Percentiles rank a stretch among this genome's conserved stretches.
Evolutionary conservation across 2,113 vertebrate genomes (phyloP).

Genomic region (Prunella fulvescens): DNA sequence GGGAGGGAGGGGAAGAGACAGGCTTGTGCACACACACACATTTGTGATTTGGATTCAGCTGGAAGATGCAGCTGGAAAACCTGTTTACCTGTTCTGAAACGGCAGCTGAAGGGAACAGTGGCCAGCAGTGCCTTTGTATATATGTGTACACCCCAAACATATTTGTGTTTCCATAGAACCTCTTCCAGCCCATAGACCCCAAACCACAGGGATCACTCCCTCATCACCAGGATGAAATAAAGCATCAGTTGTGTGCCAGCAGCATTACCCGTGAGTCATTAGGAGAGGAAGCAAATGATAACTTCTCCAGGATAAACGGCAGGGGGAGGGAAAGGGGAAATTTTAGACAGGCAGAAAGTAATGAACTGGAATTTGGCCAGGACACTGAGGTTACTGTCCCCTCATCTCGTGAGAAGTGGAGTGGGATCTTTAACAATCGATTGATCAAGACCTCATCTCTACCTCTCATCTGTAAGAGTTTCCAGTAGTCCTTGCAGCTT

Average conservation of each 20-base stretch:
- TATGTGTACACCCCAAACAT: neutral
- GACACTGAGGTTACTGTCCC: conserved; percentile 20
- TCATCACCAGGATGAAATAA: conserved; percentile 39
- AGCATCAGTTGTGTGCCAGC: conserved; percentile 20
- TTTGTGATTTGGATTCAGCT: conserved; percentile 24
- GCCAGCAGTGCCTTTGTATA: neutral
- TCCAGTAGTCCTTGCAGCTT: neutral
- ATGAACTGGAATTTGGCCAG: conserved; percentile 51
- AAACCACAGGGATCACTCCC: conserved; percentile 30
- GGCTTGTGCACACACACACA: neutral
- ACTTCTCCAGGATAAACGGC: neutral
- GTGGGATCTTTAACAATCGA: conserved; percentile 14
- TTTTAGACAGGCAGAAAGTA: conserved; percentile 30
- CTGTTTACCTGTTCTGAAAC: conserved; percentile 29
- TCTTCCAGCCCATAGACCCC: conserved; percentile 30
- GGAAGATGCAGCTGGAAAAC: conserved; percentile 23
- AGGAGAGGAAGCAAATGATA: conserved; percentile 1
- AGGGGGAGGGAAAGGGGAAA: neutral
- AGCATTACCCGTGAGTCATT: neutral
- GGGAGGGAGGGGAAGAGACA: neutral
- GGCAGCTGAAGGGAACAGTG: neutral
- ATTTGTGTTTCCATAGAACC: conserved; percentile 27
- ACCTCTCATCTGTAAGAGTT: neutral
- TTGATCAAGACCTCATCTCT: neutral
- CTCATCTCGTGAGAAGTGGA: neutral